Evolutionary conservation across 2,797 vertebrate species (phyloP), one percentile per base, ranked within the genome.

Genomic region (Moxostoma hubbsi): DNA sequence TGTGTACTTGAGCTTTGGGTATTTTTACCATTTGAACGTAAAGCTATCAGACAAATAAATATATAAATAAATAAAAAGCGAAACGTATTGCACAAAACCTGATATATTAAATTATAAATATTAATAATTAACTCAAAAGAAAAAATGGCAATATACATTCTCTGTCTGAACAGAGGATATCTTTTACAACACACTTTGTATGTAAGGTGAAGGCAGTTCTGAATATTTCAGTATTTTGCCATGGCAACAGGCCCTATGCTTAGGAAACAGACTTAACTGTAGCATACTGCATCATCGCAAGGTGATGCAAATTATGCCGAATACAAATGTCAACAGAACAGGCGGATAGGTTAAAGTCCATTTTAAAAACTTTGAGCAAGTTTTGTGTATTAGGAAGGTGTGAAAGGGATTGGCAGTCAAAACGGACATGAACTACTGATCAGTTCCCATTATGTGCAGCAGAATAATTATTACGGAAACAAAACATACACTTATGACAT

Each of bases 241-340:
- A 94, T 94, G 92, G 93, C 90, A 94, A 94, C 93, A 92, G 88
- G 89, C 89, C 80, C 84, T 54, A 80, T 90, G 89, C 90, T 91
- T 87, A 90, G 88, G 87, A 90, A 91, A 88, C 85, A 87, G 86
- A 88, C 88, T 89, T 89, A 91, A 91, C 85, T 89, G 90, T 85
- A 84, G 4, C 57, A 62, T 24, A 15, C 66, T 70, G 24, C 66
- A 47, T 90, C 87, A 90, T 90, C 13, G 0, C 83, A 86, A 92
- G 89, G 92, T 89, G 90, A 93, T 91, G 92, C 83, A 90, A 93
- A 93, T 92, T 88, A 93, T 89, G 87, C 87, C 81, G 92, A 92
- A 87, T 90, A 83, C 86, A 89, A 89, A 82, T 86, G 92, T 89
- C 88, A 89, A 93, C 87, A 85, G 18, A 85, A 85, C 83, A 88